Evolutionary conservation across 2,797 vertebrate species (phyloP).

Genomic region (Alca torda): DNA sequence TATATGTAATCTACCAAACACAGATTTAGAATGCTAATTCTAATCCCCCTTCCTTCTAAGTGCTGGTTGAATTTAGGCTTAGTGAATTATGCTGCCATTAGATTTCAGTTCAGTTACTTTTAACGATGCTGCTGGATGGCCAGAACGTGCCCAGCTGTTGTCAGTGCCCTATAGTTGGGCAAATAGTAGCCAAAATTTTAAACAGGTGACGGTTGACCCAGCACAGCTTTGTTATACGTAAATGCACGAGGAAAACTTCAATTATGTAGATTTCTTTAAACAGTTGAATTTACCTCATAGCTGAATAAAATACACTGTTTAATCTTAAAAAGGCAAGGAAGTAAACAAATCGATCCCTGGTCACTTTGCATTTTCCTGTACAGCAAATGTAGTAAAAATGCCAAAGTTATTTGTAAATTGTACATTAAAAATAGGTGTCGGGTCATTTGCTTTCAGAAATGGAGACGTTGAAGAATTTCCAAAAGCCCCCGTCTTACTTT

Average conservation of each 20-base stretch:
- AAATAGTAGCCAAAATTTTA: not conserved
- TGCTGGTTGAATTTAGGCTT: not conserved
- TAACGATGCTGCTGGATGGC: not conserved
- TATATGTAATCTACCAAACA: not conserved
- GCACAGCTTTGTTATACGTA: not conserved
- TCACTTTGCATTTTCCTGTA: not conserved
- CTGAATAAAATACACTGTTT: not conserved
- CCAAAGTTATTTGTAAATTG: not conserved
- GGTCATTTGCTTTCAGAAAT: not conserved
- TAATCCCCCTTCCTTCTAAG: not conserved
- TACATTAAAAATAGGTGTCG: not conserved
- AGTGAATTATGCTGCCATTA: not conserved
- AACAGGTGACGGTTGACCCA: not conserved
- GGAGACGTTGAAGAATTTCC: accelerated
- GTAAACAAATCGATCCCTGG: not conserved
- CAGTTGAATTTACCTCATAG: not conserved
- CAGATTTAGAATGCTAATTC: constrained; percentile 10
- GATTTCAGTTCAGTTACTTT: not conserved
- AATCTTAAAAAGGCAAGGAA: not conserved
- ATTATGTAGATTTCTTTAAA: not conserved
- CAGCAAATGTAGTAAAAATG: not conserved
- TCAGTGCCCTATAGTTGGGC: not conserved
- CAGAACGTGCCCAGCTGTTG: not conserved
- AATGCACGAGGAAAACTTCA: not conserved
- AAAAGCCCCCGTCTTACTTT: not conserved